Percentiles rank a stretch among this genome's conserved stretches.
These are phyloP conservation scores for Tyrannus savana DNA, from an alignment of 2,113 vertebrate genomes.

Conservation along the genomic window DNA sequence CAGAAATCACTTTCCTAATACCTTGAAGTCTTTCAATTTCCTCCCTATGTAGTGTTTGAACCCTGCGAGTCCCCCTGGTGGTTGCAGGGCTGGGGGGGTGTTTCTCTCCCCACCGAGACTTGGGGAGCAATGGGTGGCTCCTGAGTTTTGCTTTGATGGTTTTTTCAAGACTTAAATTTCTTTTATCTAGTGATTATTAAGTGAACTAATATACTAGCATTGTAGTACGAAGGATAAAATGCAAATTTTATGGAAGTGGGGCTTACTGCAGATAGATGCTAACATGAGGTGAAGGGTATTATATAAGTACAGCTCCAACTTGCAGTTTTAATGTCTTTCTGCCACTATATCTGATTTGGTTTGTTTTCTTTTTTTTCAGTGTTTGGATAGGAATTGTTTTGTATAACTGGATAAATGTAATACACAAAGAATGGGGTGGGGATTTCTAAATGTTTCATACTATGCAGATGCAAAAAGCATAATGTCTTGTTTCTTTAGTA, in stretches of 20 bases:
- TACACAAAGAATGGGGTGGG: not conserved
- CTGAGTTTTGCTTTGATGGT: not conserved
- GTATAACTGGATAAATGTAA: not conserved
- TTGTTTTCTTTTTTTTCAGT: not conserved
- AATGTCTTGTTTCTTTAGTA: not conserved
- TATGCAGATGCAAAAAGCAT: not conserved
- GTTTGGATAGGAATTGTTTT: not conserved
- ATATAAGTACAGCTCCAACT: not conserved
- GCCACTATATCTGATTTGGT: not conserved
- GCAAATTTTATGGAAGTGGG: not conserved
- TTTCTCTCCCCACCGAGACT: not conserved
- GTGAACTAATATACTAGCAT: not conserved
- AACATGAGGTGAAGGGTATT: not conserved
- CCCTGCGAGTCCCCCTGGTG: constrained; percentile 67
- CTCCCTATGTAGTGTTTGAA: not conserved
- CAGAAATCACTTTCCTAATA: not conserved
- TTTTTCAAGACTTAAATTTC: not conserved
- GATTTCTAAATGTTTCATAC: not conserved
- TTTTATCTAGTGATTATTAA: not conserved
- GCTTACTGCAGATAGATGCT: not conserved
- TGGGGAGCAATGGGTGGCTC: not conserved
- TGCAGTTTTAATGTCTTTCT: not conserved
- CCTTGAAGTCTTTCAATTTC: not conserved
- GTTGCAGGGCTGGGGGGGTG: not conserved
- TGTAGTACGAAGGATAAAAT: not conserved